These are phyloP conservation scores for Xylocopa sonorina DNA, from an alignment of 1,140 invertebrate species.

Conservation along the genomic window DNA sequence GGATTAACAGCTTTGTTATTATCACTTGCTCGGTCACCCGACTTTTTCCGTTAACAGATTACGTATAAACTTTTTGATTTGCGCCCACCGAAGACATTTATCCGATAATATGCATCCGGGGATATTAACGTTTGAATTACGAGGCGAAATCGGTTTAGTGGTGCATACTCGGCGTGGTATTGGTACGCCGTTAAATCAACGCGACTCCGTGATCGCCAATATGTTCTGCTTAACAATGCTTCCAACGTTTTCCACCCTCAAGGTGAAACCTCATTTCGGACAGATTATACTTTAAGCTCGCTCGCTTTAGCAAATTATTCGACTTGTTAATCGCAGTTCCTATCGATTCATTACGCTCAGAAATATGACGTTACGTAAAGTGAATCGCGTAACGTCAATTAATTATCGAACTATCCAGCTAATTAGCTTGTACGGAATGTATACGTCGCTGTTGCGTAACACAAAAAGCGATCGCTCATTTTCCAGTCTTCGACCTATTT, in stretches of 20 bases:
- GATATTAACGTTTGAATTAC: conserved; percentile 36
- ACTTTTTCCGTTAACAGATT: conserved; percentile 33
- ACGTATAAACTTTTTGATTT: conserved; percentile 44
- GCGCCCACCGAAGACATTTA: conserved; percentile 26
- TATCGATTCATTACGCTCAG: neutral
- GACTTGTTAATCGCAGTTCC: neutral
- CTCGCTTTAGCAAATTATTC: neutral
- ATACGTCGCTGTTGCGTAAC: too few species aligned
- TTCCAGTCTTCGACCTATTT: too few species aligned
- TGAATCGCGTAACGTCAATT: too few species aligned
- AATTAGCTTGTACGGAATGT: too few species aligned
- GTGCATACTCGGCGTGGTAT: conserved; percentile 12
- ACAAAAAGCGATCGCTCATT: too few species aligned
- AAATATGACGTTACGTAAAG: too few species aligned
- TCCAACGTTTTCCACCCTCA: neutral
- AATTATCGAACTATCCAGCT: too few species aligned
- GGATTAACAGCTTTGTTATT: conserved; percentile 52
- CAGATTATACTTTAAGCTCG: neutral
- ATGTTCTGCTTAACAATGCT: neutral
- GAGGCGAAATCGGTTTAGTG: conserved; percentile 31
- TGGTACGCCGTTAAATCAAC: conserved; percentile 26
- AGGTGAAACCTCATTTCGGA: neutral
- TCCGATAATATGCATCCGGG: conserved; percentile 36
- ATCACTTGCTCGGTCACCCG: conserved; percentile 30
- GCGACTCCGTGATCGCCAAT: conserved; percentile 1